Percentiles rank a stretch among this genome's conserved stretches.
These are phyloP conservation scores for Equus quagga DNA, from an alignment of 2,113 vertebrate species.

Conservation along the genomic window DNA sequence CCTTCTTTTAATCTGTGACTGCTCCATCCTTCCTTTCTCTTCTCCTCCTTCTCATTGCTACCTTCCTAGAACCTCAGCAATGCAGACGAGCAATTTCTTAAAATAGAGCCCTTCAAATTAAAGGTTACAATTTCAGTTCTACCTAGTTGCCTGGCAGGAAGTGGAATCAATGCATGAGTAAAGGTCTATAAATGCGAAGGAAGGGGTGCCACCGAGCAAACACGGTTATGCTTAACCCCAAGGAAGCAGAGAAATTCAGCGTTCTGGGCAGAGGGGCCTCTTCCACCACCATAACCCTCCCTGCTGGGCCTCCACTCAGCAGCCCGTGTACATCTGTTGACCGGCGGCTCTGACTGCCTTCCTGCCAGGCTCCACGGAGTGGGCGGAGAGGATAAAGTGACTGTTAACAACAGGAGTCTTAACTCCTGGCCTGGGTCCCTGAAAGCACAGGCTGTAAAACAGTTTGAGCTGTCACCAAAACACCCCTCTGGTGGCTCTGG, in stretches of 20 bases:
- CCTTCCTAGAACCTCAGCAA: slow-evolving; percentile 69
- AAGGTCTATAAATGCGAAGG: slow-evolving; percentile 56
- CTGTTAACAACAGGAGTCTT: slow-evolving; percentile 39
- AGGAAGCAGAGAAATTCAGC: slow-evolving; percentile 1
- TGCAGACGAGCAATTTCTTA: slow-evolving; percentile 79
- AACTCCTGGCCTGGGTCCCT: slow-evolving; percentile 63
- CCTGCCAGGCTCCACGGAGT: not conserved
- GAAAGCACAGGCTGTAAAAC: not conserved
- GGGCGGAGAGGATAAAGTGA: slow-evolving; percentile 45
- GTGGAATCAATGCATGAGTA: not conserved
- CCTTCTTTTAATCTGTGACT: slow-evolving; percentile 66
- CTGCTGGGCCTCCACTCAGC: not conserved
- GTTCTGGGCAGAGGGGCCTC: not conserved
- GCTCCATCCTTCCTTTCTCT: slow-evolving; percentile 62
- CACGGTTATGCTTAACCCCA: slow-evolving; percentile 31
- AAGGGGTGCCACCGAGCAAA: not conserved
- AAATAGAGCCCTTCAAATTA: slow-evolving; percentile 79
- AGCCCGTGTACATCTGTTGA: not conserved
- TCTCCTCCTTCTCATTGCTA: not conserved
- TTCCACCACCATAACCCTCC: not conserved
- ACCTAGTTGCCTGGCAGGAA: slow-evolving; percentile 71
- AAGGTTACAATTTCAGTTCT: slow-evolving; percentile 78
- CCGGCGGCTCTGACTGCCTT: not conserved
- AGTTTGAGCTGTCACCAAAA: not conserved
- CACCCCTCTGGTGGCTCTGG: accelerated